These are phyloP conservation scores for Hyposoter dolosus DNA, from an alignment of 2,888 invertebrate genomes.

Conservation along the genomic window DNA sequence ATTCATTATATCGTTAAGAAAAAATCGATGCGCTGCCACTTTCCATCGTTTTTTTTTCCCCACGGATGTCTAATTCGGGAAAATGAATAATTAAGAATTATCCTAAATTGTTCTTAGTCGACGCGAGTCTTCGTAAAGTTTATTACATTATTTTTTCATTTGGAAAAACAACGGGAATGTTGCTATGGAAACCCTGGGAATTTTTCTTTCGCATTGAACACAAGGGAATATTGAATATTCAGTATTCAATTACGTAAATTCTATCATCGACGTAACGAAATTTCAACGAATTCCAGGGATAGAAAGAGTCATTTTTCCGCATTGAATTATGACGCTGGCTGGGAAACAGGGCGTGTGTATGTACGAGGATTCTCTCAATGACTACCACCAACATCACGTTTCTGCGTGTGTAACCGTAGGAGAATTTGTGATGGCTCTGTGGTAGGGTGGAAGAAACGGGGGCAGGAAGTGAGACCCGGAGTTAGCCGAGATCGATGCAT, in stretches of 20 bases:
- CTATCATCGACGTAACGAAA: not conserved
- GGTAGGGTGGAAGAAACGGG: constrained; percentile 19
- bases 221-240: not conserved
- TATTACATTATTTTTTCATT: not conserved
- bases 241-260: not conserved
- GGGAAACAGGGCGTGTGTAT: not conserved
- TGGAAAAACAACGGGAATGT: not conserved
- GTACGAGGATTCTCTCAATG: constrained; percentile 34
- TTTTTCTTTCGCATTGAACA: not conserved
- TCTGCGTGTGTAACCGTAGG: not conserved
- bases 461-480: constrained; percentile 33
- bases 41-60: not conserved
- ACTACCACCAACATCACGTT: not conserved
- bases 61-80: not conserved
- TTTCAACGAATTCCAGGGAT: not conserved
- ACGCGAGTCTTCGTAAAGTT: not conserved
- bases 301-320: not conserved
- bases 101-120: not conserved
- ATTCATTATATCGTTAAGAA: not conserved
- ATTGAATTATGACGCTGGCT: not conserved
- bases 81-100: not conserved
- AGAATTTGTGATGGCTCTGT: not conserved
- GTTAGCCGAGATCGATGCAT: constrained; percentile 74
- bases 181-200: not conserved
- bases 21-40: not conserved